Evolutionary conservation across 2,888 invertebrate genomes (phyloP), one percentile per base, ranked within the genome.

Genomic region (Pseudococcus longispinus): DNA sequence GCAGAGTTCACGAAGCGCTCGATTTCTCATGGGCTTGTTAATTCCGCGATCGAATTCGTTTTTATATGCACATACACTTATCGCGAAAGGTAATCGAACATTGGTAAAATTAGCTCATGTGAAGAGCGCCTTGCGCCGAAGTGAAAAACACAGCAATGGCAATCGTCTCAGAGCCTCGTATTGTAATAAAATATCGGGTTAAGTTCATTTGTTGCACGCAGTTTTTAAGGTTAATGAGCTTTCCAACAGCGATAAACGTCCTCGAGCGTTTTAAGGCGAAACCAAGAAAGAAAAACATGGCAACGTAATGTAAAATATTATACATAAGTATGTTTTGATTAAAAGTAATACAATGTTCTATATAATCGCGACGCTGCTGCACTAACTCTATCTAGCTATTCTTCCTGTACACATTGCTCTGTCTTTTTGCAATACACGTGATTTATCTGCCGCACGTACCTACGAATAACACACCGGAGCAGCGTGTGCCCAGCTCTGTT

Each of bases 271-370:
- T 51, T 51, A 51, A 51, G 13, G 51, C 15, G 44, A 46, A 46
- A 13, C 15, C 9, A 15, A 15, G 46, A 15, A 46, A 46, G 15
- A 46, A 46, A 46, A 46, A 15, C 46, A 46, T 46, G 37, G 37
- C 9, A 46, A 46, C 15, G 46, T 46, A 11, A 15, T 0, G 46
- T 46, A 51, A 51, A 51, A 51, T 51, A 51, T 51, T 51, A 51
- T 51, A n/a, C 51, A 51, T 60, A 60, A 60, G 23, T 60, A 51
- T 51, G 70, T 29, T 70, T 23, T 18, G 70, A 26, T 70, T 70
- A 26, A 26, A 70, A 70, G 70, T 70, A 70, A 70, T 70, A 70
- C 70, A 70, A 13, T 70, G 70, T 70, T 70, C 70, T 70, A 70
- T 23, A 70, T 70, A 70, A 60, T 37, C 37, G 32, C 37, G 2